Base-by-base conservation (phyloP, 2,113 vertebrate species). In the Hepsetus odoe region DNA sequence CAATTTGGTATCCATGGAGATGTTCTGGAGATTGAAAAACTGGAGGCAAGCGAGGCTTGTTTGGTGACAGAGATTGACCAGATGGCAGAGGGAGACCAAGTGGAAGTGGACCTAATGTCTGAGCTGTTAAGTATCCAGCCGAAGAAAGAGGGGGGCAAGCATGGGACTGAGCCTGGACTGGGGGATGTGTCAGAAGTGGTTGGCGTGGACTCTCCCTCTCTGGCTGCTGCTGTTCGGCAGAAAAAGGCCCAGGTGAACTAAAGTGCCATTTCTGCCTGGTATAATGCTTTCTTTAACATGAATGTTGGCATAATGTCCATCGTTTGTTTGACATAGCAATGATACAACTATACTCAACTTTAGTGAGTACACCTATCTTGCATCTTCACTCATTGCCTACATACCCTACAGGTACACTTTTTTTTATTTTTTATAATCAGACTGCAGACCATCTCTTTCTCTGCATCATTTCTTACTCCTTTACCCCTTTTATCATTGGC, bases 1-100 rank as follows among this genome's bases (percentile, higher is more conserved):
- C 98, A 99, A 73, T 98, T 98, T 85, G 98, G 97, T 75, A 98
- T 99, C 84, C 98, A 99, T 0, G 96, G 97, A 5, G 98, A 99
- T 51, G 89, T 93, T 22, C 24, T 95, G 22, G 98, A 98, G 83
- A 86, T 89, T 8, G 97, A 99, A 88, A 96, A 96, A 90, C 87
- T 90, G 74, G 97, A 98, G 80, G 85, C 89, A 0, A 79, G 53
- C 0, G 96, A 96, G 56, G 90, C 91, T 0, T 89, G 91, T 0
- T 80, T 92, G 6, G 77, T 93, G 80, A 79, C 91, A 1, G 95
- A 97, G 81, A 92, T 96, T 3, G 91, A 86, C n/a, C 94, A 95
- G 62, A 91, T 94, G 83, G 89, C 91, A 51, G 95, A 95, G 85
- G 94, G 93, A 59, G 94, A 96, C 4, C 94, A 92, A n/a, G 94